Conservation (phyloP, 2,888 invertebrate genomes). For the Dichetophora obliterata region DNA sequence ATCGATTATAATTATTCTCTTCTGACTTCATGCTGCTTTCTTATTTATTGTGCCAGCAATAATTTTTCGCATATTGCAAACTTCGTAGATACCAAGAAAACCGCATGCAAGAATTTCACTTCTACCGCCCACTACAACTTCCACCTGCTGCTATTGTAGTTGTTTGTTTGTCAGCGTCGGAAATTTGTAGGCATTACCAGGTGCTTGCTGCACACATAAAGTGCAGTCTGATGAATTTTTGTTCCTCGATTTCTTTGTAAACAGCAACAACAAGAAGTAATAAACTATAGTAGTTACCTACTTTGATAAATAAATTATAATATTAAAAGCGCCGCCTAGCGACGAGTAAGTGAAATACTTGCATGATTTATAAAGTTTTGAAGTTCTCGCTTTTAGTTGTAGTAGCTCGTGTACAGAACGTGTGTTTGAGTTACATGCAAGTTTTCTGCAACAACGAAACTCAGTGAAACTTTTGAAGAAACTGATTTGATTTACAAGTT, state of each 20-base stretch:
- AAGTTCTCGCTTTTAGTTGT: not conserved
- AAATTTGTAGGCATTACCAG: constrained; percentile 27
- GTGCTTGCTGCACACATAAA: constrained; percentile 7
- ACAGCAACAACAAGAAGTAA: not conserved
- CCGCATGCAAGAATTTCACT: not conserved
- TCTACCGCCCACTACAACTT: not conserved
- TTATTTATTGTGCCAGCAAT: no score
- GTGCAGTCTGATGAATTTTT: not conserved
- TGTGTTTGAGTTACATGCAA: no score
- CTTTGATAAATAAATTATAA: constrained; percentile 21
- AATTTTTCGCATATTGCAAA: no score
- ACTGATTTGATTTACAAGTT: no score
- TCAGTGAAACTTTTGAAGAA: no score
- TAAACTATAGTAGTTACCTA: not conserved
- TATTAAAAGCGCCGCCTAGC: constrained; percentile 8
- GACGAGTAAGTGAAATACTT: not conserved
- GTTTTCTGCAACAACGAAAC: no score
- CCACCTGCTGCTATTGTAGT: not conserved
- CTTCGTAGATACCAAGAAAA: no score
- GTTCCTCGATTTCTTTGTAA: not conserved
- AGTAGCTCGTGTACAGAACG: no score
- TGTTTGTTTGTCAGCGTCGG: constrained; percentile 4
- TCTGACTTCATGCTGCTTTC: no score
- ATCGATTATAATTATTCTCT: no score
- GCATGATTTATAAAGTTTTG: not conserved